Evolutionary conservation across 2,113 vertebrate genomes (phyloP), one percentile per base, ranked within the genome.

Genomic region (Sapajus apella): DNA sequence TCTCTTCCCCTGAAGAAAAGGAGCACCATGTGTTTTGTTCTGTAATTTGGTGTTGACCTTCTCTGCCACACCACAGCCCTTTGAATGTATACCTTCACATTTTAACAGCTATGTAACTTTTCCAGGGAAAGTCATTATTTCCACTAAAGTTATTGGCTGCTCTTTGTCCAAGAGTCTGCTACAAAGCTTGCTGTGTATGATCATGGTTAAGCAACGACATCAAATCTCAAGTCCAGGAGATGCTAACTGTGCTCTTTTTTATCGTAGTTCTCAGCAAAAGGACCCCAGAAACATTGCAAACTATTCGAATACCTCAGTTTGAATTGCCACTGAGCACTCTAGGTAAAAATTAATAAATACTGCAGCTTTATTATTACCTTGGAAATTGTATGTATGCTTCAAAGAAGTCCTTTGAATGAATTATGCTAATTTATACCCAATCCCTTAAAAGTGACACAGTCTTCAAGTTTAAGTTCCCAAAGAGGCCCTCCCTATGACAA

Each of bases 281-380:
- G 17, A 35, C 43, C 20, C 70, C 66, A 3, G 94, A 97, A 85
- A 52, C 79, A 56, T 66, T 25, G 8, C 76, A 96, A 83, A 93
- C 97, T 77, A 52, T 79, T 88, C 92, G 96, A 75, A 95, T 89
- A 47, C 94, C 97, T 96, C 94, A 73, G 72, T 96, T 87, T 95
- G 96, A 98, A 96, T 94, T 97, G 83, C 87, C 94, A 52, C 66
- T 91, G 93, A 94, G 80, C 82, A 97, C 93, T 80, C 76, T 90
- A 96, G 97, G 97, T 97, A 97, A 95, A 96, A 56, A 72, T 79
- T 47, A 35, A 52, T 79, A 35, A 90, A 82, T 12, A 40, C 23
- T 55, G 8, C 10, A 92, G 27, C 12, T 81, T 55, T 80, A 12
- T 83, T 90, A 91, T 93, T 84, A 35, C 61, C 30, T 80, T 90